A percentile compares a stretch with the other conserved stretches of the same genome.
Evolutionary conservation across 2,888 invertebrate species (phyloP).

Genomic region (Drosophila aldrichi): DNA sequence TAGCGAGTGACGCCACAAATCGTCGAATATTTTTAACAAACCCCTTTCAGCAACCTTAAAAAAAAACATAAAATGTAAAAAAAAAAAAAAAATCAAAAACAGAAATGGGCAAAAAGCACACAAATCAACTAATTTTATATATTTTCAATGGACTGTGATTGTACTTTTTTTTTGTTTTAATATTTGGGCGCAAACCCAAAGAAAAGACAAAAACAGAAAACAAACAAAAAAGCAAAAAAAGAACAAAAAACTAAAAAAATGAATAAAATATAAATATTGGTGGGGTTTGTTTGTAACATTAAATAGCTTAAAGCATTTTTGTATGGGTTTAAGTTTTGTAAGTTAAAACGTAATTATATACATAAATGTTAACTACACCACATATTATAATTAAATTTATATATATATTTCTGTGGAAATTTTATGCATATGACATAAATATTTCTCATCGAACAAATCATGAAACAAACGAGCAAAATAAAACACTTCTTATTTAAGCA

Average conservation of each 20-base stretch:
- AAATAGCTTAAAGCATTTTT: slow-evolving; percentile 75
- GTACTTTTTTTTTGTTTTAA: slow-evolving; percentile 69
- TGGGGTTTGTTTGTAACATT: slow-evolving; percentile 69
- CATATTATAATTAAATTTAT: slow-evolving; percentile 28
- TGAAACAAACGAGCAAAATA: slow-evolving; percentile 36
- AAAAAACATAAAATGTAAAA: neutral
- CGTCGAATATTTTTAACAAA: slow-evolving; percentile 40
- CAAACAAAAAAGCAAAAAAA: slow-evolving; percentile 49
- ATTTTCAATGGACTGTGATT: slow-evolving; percentile 79
- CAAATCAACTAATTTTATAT: slow-evolving; percentile 71
- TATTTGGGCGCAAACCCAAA: slow-evolving; percentile 46
- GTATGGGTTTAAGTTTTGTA: slow-evolving; percentile 77
- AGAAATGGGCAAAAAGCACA: slow-evolving; percentile 54
- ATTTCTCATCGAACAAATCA: slow-evolving; percentile 59
- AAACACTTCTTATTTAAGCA: slow-evolving; percentile 57
- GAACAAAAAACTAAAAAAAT: slow-evolving; percentile 40
- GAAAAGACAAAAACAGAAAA: slow-evolving; percentile 43
- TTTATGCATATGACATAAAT: slow-evolving; percentile 37
- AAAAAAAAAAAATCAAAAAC: neutral
- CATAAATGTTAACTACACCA: slow-evolving; percentile 68
- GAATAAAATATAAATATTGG: slow-evolving; percentile 58
- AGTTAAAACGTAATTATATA: slow-evolving; percentile 73
- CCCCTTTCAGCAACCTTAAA: slow-evolving; percentile 39
- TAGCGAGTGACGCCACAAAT: slow-evolving; percentile 23
- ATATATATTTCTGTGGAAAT: slow-evolving; percentile 32